A percentile compares a stretch with the other conserved stretches of the same genome.
Evolutionary conservation across 1,140 invertebrate species (phyloP).

Genomic region (Myzus persicae): DNA sequence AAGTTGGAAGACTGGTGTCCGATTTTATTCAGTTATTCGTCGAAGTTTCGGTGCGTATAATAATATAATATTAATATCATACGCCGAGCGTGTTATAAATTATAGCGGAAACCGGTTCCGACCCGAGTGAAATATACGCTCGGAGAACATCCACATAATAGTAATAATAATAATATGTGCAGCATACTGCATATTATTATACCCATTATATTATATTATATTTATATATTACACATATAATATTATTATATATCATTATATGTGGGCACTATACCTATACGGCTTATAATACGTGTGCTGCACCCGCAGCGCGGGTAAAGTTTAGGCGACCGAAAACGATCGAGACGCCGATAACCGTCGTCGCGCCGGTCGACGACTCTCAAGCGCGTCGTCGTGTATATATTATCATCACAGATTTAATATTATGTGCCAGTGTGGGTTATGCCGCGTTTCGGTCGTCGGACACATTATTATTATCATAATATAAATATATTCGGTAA

Average conservation of each 20-base stretch:
- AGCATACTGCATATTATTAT: too few species aligned
- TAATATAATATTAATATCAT: too few species aligned
- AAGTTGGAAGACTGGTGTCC: too few species aligned
- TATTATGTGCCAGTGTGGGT: neutral
- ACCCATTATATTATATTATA: neutral
- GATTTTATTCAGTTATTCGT: slow-evolving; percentile 4
- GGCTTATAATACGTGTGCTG: neutral
- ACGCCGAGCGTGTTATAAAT: neutral
- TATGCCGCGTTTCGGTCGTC: neutral
- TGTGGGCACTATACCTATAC: neutral
- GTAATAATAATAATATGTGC: neutral
- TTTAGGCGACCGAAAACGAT: slow-evolving; percentile 40
- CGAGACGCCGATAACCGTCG: neutral
- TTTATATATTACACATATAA: neutral
- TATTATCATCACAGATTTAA: neutral
- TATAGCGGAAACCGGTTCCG: neutral
- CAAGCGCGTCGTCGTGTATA: neutral
- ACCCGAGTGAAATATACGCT: slow-evolving; percentile 8
- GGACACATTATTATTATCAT: neutral
- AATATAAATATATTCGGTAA: neutral
- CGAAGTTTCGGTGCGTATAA: neutral
- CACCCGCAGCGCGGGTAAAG: neutral
- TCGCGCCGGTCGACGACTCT: slow-evolving; percentile 2
- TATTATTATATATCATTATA: neutral
- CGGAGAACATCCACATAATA: neutral